phyloP scores from a whole-genome alignment of 2,797 vertebrate genomes.

The Etheostoma nigrum region DNA sequence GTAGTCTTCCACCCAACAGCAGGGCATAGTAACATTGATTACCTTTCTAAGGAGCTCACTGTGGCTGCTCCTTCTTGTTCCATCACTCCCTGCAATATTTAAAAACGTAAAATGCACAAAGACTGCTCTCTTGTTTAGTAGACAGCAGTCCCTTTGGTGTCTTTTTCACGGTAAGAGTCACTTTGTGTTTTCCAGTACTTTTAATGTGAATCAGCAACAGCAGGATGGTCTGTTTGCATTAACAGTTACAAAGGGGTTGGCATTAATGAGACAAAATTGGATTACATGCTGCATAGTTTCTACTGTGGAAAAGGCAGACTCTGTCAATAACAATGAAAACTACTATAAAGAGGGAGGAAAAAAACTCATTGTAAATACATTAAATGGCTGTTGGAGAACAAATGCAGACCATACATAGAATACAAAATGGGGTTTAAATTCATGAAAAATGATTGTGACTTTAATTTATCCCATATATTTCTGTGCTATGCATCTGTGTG shows the following conservation, averaged over 20 bases:
- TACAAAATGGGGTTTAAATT: background rate
- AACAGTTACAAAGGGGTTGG: background rate
- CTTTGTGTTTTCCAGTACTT: background rate
- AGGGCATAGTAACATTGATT: background rate
- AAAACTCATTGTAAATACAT: background rate
- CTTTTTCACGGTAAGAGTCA: background rate
- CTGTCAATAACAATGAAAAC: background rate
- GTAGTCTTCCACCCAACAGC: background rate
- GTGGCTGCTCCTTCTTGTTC: background rate
- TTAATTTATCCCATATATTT: background rate
- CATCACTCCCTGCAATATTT: background rate
- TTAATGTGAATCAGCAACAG: background rate
- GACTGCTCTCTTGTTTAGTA: background rate
- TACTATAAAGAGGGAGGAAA: background rate
- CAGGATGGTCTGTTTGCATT: background rate
- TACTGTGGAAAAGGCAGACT: background rate
- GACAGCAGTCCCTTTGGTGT: background rate
- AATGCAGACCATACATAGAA: background rate
- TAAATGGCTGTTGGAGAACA: background rate
- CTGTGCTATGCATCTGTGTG: background rate
- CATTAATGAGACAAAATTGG: background rate
- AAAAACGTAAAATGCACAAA: background rate
- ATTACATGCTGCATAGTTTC: background rate
- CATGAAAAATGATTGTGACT: background rate
- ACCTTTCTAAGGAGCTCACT: background rate